Evolutionary conservation across 2,113 vertebrate species (phyloP).

Genomic region (Sorex fumeus): DNA sequence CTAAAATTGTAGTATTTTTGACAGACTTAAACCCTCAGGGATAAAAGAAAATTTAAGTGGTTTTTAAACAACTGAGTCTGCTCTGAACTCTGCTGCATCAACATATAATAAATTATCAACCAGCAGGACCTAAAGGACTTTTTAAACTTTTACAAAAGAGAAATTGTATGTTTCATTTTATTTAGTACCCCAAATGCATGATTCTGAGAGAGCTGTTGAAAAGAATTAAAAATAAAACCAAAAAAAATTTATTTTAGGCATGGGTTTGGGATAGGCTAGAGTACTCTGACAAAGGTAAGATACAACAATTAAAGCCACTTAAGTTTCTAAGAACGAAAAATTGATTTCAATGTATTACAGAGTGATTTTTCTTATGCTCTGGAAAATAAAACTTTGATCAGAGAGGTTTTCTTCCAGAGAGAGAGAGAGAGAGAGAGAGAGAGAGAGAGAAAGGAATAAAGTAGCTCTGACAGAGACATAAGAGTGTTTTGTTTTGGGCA

Average conservation of each 20-base stretch:
- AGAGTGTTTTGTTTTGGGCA: not conserved
- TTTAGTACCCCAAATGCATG: constrained; percentile 30
- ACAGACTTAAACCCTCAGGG: constrained; percentile 66
- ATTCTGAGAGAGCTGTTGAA: constrained; percentile 19
- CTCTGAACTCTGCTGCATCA: constrained; percentile 57
- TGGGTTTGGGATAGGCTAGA: not conserved
- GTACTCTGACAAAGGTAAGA: constrained; percentile 1
- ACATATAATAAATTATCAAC: constrained; percentile 52
- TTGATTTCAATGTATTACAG: not conserved
- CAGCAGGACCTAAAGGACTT: constrained; percentile 18
- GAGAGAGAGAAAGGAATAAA: not conserved
- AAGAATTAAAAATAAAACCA: not conserved
- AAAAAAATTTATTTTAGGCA: constrained; percentile 39
- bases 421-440: not conserved
- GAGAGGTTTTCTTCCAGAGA: constrained; percentile 28
- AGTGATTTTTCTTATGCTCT: constrained; percentile 49
- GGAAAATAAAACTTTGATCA: constrained; percentile 29
- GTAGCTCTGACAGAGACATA: too few relatives aligned
- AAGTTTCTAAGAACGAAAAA: constrained; percentile 51
- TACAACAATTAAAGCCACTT: not conserved
- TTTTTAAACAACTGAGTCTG: constrained; percentile 71
- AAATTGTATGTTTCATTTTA: constrained; percentile 37
- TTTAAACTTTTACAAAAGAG: constrained; percentile 42
- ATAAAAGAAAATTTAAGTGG: constrained; percentile 64
- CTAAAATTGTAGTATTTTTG: constrained; percentile 77